These are phyloP conservation scores for Thymelicus lineola DNA, from an alignment of 2,888 invertebrate genomes.

Conservation along the genomic window DNA sequence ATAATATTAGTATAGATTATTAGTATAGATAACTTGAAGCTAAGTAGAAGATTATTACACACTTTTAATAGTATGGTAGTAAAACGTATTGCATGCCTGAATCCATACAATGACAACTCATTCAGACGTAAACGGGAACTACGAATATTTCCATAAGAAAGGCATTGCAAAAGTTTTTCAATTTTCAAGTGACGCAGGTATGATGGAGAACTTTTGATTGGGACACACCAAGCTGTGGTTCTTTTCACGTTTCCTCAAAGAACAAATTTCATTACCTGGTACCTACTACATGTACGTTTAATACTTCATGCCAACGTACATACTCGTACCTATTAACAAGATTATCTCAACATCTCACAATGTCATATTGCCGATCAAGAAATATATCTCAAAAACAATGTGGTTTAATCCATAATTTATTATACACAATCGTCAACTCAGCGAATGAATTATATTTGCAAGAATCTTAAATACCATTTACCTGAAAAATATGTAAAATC, in stretches of 20 bases:
- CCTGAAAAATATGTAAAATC: too few species aligned
- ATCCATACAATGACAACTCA: constrained; percentile 82
- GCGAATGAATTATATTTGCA: too few species aligned
- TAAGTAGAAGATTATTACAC: too few species aligned
- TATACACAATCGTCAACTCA: too few species aligned
- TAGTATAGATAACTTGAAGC: too few species aligned
- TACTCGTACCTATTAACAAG: too few species aligned
- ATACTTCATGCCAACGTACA: neutral
- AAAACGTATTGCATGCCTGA: constrained; percentile 58
- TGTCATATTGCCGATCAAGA: too few species aligned
- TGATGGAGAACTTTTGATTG: constrained; percentile 80
- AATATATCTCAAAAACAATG: too few species aligned
- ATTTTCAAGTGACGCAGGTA: constrained; percentile 85
- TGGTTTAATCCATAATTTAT: too few species aligned
- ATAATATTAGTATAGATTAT: too few species aligned
- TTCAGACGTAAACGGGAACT: constrained; percentile 81
- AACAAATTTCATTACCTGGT: constrained; percentile 19
- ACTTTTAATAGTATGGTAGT: neutral
- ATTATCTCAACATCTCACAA: too few species aligned
- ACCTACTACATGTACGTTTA: constrained; percentile 5
- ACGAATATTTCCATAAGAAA: constrained; percentile 77
- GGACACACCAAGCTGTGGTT: constrained; percentile 56
- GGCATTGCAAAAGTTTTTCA: constrained; percentile 84
- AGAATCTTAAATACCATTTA: too few species aligned
- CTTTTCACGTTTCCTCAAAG: constrained; percentile 33